These are phyloP conservation scores for Drosophila equinoxialis DNA, from an alignment of 1,140 invertebrate genomes.

Conservation along the genomic window DNA sequence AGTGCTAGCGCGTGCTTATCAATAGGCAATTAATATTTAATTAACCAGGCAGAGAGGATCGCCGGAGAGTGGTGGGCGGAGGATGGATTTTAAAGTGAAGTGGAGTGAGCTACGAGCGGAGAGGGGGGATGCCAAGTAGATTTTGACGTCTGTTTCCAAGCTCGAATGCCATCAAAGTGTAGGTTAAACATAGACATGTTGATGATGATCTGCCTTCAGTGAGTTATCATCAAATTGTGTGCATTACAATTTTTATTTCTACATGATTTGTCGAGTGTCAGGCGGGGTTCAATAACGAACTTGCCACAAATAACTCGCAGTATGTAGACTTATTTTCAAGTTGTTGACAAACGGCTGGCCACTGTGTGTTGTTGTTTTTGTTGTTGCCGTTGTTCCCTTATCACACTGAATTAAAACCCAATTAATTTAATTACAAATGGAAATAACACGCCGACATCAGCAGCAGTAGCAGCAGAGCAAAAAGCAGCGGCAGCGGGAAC, in stretches of 20 bases:
- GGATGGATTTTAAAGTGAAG: constrained; percentile 1
- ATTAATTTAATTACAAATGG: constrained; percentile 83
- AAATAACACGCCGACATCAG: constrained; percentile 67
- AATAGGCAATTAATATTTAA: constrained; percentile 81
- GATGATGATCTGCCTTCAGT: constrained; percentile 37
- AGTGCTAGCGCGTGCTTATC: constrained; percentile 66
- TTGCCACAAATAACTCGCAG: constrained; percentile 16
- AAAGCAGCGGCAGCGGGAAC: constrained; percentile 19
- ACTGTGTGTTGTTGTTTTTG: constrained; percentile 12
- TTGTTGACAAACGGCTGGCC: constrained; percentile 65
- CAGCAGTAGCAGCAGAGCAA: constrained; percentile 21
- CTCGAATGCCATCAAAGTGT: constrained; percentile 19
- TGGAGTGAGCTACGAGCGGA: neutral
- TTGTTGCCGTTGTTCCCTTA: constrained; percentile 33
- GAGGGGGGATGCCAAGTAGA: neutral
- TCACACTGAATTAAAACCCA: constrained; percentile 82
- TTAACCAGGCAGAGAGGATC: constrained; percentile 59
- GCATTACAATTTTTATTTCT: constrained; percentile 72
- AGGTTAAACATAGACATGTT: constrained; percentile 55
- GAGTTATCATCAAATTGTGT: constrained; percentile 70
- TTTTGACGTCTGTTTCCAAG: constrained; percentile 17
- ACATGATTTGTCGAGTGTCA: constrained; percentile 75
- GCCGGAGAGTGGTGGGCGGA: constrained; percentile 16
- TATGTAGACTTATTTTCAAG: constrained; percentile 40
- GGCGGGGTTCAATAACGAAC: constrained; percentile 72